These are phyloP conservation scores for Notospermus geniculatus DNA, from an alignment of 1,140 invertebrate species.

Conservation along the genomic window DNA sequence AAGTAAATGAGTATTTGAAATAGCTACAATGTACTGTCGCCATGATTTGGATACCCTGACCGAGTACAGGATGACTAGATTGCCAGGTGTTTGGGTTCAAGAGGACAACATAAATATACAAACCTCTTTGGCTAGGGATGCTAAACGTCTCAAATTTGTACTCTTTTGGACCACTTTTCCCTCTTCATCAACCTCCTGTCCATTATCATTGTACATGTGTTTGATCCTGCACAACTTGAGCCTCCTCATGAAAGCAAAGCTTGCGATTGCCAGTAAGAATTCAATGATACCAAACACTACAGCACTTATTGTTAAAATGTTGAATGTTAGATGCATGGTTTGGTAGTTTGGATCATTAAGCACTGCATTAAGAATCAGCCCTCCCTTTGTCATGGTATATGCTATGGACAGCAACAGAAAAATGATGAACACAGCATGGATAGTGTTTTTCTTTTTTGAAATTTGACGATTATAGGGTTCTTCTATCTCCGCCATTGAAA, in stretches of 20 bases:
- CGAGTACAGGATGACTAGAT: no score
- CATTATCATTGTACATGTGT: conserved; percentile 41
- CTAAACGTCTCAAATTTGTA: conserved; percentile 33
- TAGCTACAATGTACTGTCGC: no score
- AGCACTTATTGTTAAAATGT: conserved; percentile 38
- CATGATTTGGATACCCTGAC: no score
- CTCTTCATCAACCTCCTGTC: conserved; percentile 43
- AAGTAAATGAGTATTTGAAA: no score
- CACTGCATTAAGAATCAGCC: conserved; percentile 34
- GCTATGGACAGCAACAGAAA: conserved; percentile 26
- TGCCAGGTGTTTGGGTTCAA: no score
- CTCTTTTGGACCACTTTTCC: conserved; percentile 38
- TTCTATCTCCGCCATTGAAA: conserved; percentile 30
- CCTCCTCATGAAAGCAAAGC: conserved; percentile 32
- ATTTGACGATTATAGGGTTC: conserved; percentile 24
- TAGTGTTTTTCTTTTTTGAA: conserved; percentile 12
- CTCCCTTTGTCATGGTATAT: conserved; percentile 36
- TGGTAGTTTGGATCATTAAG: conserved; percentile 32
- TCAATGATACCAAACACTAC: conserved; percentile 35
- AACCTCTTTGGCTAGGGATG: conserved; percentile 46
- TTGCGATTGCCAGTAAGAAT: conserved; percentile 27
- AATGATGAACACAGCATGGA: conserved; percentile 24
- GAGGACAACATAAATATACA: conserved; percentile 18
- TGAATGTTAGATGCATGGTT: conserved; percentile 45
- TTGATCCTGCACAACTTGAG: conserved; percentile 33